Percentiles rank a stretch among this genome's conserved stretches.
These are phyloP conservation scores for Heteromormyrus szaboi DNA, from an alignment of 2,797 vertebrate species.

Conservation along the genomic window DNA sequence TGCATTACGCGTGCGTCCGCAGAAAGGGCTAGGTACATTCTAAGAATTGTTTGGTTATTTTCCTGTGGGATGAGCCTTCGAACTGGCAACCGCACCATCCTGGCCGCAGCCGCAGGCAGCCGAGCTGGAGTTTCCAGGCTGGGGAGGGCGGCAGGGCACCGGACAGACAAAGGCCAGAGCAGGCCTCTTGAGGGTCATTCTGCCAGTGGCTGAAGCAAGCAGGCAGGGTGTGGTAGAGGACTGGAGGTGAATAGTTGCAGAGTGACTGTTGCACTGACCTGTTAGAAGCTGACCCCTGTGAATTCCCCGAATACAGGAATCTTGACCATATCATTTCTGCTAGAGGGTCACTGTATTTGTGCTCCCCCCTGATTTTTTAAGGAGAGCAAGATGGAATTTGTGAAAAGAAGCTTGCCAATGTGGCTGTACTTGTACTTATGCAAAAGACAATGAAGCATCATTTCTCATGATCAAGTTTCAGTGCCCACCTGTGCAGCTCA, in stretches of 20 bases:
- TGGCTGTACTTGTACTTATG: background rate
- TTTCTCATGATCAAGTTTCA: background rate
- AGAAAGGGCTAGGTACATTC: conserved; percentile 36
- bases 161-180: conserved; percentile 22
- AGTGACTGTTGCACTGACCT: background rate
- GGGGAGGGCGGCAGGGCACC: conserved; percentile 32
- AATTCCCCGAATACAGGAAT: background rate
- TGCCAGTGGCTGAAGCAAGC: conserved; percentile 22
- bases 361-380: background rate
- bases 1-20: conserved; percentile 35
- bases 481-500: background rate
- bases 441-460: background rate
- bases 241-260: conserved; percentile 24
- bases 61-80: conserved; percentile 47
- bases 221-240: conserved; percentile 30
- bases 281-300: background rate
- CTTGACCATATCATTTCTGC: background rate
- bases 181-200: conserved; percentile 24
- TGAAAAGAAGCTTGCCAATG: background rate
- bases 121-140: conserved; percentile 42
- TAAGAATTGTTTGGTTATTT: conserved; percentile 48
- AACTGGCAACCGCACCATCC: conserved; percentile 44
- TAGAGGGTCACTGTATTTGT: background rate
- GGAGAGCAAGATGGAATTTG: background rate
- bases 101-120: conserved; percentile 46